A percentile compares a stretch with the other conserved stretches of the same genome.
Conservation (phyloP, 1,140 invertebrate species). For the Panonychus citri region DNA sequence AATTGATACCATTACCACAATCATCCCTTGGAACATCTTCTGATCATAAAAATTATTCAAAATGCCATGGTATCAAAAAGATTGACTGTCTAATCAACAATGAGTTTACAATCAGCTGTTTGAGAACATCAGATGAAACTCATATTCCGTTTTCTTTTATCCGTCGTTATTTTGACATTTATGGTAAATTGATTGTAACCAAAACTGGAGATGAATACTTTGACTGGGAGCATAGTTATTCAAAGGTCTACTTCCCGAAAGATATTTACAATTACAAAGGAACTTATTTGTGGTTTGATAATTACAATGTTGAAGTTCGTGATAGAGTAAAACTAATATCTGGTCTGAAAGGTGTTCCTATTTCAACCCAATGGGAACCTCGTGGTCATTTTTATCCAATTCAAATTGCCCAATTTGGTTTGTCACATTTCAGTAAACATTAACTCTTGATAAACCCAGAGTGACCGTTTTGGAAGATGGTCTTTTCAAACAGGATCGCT, state of each 20-base stretch:
- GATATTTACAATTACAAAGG: conserved; percentile 63
- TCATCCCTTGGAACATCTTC: background rate
- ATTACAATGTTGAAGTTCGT: conserved; percentile 85
- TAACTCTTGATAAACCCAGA: conserved; percentile 33
- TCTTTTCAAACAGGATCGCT: background rate
- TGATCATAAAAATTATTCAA: background rate
- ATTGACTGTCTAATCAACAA: conserved; percentile 72
- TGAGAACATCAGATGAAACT: conserved; percentile 43
- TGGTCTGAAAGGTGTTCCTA: conserved; percentile 66
- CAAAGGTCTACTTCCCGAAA: conserved; percentile 66
- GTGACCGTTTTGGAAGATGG: conserved; percentile 5
- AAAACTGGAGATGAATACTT: conserved; percentile 30
- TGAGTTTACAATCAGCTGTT: conserved; percentile 56
- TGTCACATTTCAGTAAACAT: conserved; percentile 91
- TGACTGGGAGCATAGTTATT: conserved; percentile 82
- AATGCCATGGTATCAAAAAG: background rate
- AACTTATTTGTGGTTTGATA: conserved; percentile 84
- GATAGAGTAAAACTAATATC: conserved; percentile 88
- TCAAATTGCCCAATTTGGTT: conserved; percentile 90
- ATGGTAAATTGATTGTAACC: conserved; percentile 38
- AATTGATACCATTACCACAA: background rate
- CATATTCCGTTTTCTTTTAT: conserved; percentile 79
- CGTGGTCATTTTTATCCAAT: conserved; percentile 88
- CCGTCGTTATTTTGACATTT: conserved; percentile 77
- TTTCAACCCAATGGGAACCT: conserved; percentile 77